Base-by-base conservation (phyloP, 23 tunicate genomes). In the Aplidium turbinatum region DNA sequence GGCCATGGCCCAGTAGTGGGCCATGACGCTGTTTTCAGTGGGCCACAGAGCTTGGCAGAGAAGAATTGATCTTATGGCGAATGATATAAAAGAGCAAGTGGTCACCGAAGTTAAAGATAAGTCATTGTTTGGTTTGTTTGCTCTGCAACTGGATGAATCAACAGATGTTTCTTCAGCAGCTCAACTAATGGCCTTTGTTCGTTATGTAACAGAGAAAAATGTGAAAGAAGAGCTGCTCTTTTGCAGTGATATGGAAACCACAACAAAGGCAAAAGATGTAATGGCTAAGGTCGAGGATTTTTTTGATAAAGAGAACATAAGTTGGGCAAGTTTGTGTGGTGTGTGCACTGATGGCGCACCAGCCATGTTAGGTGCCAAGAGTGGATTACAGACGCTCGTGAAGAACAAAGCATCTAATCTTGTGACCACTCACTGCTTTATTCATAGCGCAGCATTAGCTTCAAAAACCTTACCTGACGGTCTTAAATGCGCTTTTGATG, bases 321-420 rank as follows among this genome's bases (percentile, higher is more conserved):
- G n/a, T 60, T 60, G 36, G 35, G 68, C 68, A 60, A 60, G 35
- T 60, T 60, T 60, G 68, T 26, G 68, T 26, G 35, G 35, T 60
- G 68, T 60, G 68, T 60, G 68, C 68, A 60, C 68, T 60, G 68
- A 60, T 60, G 68, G 36, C 35, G 68, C 68, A 60, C 68, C 68
- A 60, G 68, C 68, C 68, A 60, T 60, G 68, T 60, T 27, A 60
- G 68, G 68, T 27, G 35, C 36, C 35, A 29, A 60, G 68, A 60
- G 68, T 60, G 68, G 68, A 60, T 60, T 60, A 35, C 68, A 60
- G 68, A 60, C 36, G 68, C 35, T 60, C 68, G 35, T 29, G 31
- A 60, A 60, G 68, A 29, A 29, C 31, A 60, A 60, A 29, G 68
- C 35, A 60, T 36, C 68, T 26, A 60, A 60, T 25, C 68, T 6